A percentile compares a stretch with the other conserved stretches of the same genome.
phyloP scores from a whole-genome alignment of 2,888 invertebrate species.

The Cataglyphis albicans region DNA sequence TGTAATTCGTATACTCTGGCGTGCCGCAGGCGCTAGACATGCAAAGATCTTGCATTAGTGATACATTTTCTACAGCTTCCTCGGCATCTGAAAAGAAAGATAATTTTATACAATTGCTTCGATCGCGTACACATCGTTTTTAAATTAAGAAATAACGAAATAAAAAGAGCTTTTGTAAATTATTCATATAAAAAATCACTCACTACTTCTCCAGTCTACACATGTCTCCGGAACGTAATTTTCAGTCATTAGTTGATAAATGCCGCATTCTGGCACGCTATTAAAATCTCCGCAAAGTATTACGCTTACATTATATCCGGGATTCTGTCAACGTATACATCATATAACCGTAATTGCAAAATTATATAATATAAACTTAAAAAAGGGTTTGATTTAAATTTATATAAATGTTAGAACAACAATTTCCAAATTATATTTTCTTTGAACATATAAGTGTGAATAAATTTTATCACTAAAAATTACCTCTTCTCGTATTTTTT shows the following conservation, averaged over 20 bases:
- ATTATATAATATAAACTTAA: neutral
- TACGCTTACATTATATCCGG: slow-evolving; percentile 88
- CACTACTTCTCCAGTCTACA: slow-evolving; percentile 93
- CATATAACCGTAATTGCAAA: neutral
- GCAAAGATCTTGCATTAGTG: slow-evolving; percentile 89
- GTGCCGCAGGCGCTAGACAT: slow-evolving; percentile 94
- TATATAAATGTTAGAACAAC: neutral
- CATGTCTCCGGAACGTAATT: slow-evolving; percentile 89
- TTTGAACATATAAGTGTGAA: neutral
- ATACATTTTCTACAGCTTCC: slow-evolving; percentile 89
- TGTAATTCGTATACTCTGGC: slow-evolving; percentile 94
- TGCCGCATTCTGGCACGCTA: slow-evolving; percentile 93
- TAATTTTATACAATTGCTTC: neutral
- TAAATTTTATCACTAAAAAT: slow-evolving; percentile 44
- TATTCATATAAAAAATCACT: slow-evolving; percentile 82
- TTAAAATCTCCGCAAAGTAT: slow-evolving; percentile 98
- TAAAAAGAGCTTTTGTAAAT: neutral
- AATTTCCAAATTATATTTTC: neutral
- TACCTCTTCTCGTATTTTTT: slow-evolving; percentile 84
- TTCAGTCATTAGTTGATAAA: slow-evolving; percentile 92
- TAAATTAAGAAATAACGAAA: neutral
- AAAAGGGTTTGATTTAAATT: neutral
- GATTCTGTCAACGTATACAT: slow-evolving; percentile 80
- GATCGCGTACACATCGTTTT: neutral
- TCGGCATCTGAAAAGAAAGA: slow-evolving; percentile 87